Conservation (phyloP, 2,113 vertebrate genomes). For the Turdus rufiventris region DNA sequence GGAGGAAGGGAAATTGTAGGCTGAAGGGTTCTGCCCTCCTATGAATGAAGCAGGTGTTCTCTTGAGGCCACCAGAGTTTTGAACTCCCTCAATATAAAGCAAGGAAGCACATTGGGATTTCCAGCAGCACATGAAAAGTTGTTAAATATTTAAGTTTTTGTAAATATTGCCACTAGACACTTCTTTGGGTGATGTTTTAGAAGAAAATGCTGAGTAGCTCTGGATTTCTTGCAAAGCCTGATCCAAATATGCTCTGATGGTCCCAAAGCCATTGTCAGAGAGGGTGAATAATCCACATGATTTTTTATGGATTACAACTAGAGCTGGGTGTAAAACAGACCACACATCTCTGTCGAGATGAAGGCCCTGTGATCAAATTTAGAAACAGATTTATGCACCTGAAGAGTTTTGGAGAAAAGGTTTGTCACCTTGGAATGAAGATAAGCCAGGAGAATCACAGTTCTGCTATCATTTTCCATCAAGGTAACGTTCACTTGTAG, state of each 20-base stretch:
- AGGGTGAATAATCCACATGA: background rate
- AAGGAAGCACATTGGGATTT: background rate
- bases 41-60: accelerated
- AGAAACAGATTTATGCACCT: background rate
- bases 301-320: background rate
- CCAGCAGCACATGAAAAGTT: background rate
- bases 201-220: background rate
- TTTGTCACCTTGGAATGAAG: background rate
- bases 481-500: background rate
- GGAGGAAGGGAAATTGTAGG: background rate
- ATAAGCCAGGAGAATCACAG: background rate
- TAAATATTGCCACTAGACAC: background rate
- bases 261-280: background rate
- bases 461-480: background rate
- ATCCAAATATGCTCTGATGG: background rate
- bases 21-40: background rate
- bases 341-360: background rate
- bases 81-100: background rate
- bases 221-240: background rate
- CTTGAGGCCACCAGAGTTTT: background rate
- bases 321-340: background rate
- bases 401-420: background rate
- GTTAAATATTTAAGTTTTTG: background rate
- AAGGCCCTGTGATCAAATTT: background rate
- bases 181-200: background rate